These are phyloP conservation scores for Villa cingulata DNA, from an alignment of 2,888 invertebrate species.

Conservation along the genomic window DNA sequence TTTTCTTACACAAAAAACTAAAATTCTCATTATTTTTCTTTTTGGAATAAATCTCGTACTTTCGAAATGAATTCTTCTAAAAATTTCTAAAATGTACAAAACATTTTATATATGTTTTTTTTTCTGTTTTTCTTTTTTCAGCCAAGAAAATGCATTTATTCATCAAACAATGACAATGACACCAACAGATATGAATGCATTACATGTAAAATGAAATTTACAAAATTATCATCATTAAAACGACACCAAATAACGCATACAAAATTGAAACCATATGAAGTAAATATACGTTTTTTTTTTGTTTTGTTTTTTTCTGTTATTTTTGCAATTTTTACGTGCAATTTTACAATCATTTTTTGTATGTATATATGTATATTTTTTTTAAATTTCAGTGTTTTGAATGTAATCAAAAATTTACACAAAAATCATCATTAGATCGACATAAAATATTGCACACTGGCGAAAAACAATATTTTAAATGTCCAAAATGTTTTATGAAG, in stretches of 20 bases:
- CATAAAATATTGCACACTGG: constrained; percentile 18
- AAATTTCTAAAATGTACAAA: too few relatives aligned
- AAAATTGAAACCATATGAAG: constrained; percentile 17
- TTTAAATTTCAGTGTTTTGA: constrained; percentile 13
- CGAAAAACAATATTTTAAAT: constrained; percentile 16
- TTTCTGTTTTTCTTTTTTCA: too few relatives aligned
- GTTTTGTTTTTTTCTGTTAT: too few relatives aligned
- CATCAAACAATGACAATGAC: background rate
- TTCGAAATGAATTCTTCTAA: too few relatives aligned
- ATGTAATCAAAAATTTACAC: constrained; percentile 19
- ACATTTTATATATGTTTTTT: too few relatives aligned
- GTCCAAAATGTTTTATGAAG: constrained; percentile 18
- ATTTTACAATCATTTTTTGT: background rate
- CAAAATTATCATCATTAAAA: constrained; percentile 17
- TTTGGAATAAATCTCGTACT: too few relatives aligned
- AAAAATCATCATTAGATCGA: constrained; percentile 19
- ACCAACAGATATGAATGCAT: constrained; percentile 8
- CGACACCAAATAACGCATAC: constrained; percentile 21
- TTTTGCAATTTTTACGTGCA: background rate
- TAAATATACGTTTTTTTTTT: too few relatives aligned
- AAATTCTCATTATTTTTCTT: too few relatives aligned
- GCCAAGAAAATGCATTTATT: too few relatives aligned
- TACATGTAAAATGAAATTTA: constrained; percentile 19
- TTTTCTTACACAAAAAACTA: too few relatives aligned
- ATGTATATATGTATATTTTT: background rate